Conservation (phyloP, 2,797 vertebrate species). For the Chrysocyon brachyurus region DNA sequence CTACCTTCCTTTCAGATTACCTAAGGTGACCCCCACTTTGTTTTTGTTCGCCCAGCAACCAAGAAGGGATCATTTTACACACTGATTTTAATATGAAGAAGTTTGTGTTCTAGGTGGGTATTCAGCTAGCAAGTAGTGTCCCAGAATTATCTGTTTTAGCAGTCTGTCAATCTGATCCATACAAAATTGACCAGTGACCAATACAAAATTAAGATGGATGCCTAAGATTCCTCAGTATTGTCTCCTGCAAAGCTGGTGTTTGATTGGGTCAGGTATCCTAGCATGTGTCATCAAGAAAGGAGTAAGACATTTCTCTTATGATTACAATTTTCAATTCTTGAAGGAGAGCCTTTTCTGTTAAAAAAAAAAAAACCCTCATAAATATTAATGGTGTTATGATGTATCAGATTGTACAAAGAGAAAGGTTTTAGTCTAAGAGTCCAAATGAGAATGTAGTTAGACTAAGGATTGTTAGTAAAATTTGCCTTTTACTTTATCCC, state of each 20-base stretch:
- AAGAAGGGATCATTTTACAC: neutral
- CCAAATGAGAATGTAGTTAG: neutral
- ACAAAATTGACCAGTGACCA: neutral
- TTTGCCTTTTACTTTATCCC: constrained; percentile 61
- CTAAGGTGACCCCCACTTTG: neutral
- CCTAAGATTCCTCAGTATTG: constrained; percentile 42
- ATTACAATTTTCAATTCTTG: constrained; percentile 36
- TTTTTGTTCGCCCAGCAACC: constrained; percentile 7
- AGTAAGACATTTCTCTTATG: neutral
- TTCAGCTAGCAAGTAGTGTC: constrained; percentile 23
- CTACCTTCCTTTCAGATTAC: neutral
- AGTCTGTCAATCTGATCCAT: neutral
- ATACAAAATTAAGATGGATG: neutral
- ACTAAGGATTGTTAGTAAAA: neutral
- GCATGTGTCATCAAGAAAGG: neutral
- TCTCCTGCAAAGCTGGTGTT: constrained; percentile 28
- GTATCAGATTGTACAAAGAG: neutral
- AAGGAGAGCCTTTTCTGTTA: neutral
- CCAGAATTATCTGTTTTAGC: constrained; percentile 16
- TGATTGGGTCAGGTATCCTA: neutral
- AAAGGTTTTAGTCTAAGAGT: neutral
- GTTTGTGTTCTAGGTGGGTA: neutral
- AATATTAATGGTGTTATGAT: constrained; percentile 8
- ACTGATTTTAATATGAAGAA: constrained; percentile 40
- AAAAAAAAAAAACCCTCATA: neutral